Evolutionary conservation across 2,888 invertebrate species (phyloP).

Genomic region (Drosophila robusta): DNA sequence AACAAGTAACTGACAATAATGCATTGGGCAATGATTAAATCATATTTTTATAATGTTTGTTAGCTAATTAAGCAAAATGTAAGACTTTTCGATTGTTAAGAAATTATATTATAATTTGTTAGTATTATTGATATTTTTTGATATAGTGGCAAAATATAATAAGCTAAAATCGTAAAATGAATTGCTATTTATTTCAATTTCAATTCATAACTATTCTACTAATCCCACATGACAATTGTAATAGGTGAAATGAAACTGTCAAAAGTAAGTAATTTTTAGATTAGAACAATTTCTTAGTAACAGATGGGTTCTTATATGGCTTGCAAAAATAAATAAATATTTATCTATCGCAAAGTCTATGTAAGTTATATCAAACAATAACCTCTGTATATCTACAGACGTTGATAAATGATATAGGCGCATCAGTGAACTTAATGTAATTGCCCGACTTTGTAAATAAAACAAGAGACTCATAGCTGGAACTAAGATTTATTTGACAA

Average conservation of each 20-base stretch:
- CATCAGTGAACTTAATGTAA: constrained; percentile 67
- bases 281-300: neutral
- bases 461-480: constrained; percentile 55
- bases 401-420: constrained; percentile 50
- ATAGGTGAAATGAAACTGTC: no score
- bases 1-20: constrained; percentile 36
- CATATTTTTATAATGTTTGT: neutral
- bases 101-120: neutral
- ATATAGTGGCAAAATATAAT: no score
- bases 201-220: no score
- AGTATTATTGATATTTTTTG: neutral
- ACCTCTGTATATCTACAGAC: constrained; percentile 7
- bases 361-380: constrained; percentile 19
- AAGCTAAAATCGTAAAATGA: no score
- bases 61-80: no score
- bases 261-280: neutral
- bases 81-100: neutral
- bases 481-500: constrained; percentile 74
- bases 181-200: no score
- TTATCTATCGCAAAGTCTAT: constrained; percentile 6
- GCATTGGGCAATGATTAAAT: neutral
- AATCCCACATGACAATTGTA: no score
- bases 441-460: constrained; percentile 72
- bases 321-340: constrained; percentile 22
- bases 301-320: neutral